These are phyloP conservation scores for Uromys caudimaculatus DNA, from an alignment of 2,797 vertebrate genomes.

Conservation along the genomic window DNA sequence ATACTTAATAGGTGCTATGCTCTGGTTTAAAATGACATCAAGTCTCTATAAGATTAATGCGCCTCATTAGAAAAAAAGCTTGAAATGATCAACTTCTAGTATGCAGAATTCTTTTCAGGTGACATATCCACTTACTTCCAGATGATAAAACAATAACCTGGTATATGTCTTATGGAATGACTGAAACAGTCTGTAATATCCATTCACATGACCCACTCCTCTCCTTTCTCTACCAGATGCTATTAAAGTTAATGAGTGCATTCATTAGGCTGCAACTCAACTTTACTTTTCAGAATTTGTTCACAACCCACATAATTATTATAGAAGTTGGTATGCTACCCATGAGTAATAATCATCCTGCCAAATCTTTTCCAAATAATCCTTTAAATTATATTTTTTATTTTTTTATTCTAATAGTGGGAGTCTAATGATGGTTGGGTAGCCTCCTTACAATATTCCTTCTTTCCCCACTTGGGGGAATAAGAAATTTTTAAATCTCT, in stretches of 20 bases:
- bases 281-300: slow-evolving; percentile 77
- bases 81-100: slow-evolving; percentile 38
- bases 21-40: neutral
- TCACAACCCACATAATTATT: slow-evolving; percentile 82
- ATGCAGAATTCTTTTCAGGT: slow-evolving; percentile 6
- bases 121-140: neutral
- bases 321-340: slow-evolving; percentile 81
- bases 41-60: neutral
- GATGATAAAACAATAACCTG: neutral
- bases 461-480: neutral
- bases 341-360: slow-evolving; percentile 75
- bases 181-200: neutral
- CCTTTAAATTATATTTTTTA: slow-evolving; percentile 77
- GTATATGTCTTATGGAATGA: neutral
- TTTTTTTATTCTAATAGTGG: slow-evolving; percentile 64
- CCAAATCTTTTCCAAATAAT: slow-evolving; percentile 81
- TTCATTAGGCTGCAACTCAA: slow-evolving; percentile 77
- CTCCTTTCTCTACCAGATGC: slow-evolving; percentile 63
- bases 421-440: slow-evolving; percentile 49
- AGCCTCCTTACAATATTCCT: slow-evolving; percentile 58
- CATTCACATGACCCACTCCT: slow-evolving; percentile 29
- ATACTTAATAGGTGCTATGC: neutral
- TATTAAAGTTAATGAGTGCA: slow-evolving; percentile 82
- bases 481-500: slow-evolving; percentile 37
- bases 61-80: neutral